phyloP scores from a whole-genome alignment of 2,113 vertebrate species.

The Pachyramphus minor region DNA sequence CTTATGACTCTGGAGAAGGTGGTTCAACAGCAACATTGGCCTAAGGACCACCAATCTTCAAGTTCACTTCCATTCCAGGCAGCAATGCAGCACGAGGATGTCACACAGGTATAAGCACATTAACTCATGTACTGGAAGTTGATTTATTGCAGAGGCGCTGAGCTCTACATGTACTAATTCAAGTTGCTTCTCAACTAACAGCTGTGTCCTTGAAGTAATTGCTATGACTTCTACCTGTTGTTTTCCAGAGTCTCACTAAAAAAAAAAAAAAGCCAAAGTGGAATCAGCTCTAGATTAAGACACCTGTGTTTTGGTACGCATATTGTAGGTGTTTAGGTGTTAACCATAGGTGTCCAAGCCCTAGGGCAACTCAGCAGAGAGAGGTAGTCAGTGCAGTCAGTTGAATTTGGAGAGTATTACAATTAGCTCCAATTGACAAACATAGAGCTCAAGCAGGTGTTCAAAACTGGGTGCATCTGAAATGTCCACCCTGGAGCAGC shows the following conservation, averaged over 20 bases:
- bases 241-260: neutral
- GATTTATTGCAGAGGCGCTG: neutral
- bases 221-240: neutral
- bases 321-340: neutral
- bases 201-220: slow-evolving; percentile 33
- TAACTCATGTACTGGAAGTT: neutral
- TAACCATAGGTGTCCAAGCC: neutral
- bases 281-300: neutral
- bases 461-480: neutral
- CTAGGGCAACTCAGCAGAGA: neutral
- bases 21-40: neutral
- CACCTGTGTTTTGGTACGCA: neutral
- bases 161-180: neutral
- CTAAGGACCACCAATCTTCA: neutral
- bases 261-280: neutral
- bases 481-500: neutral
- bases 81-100: neutral
- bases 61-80: neutral
- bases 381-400: neutral
- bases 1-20: neutral
- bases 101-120: neutral
- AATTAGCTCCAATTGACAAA: neutral
- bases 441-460: neutral
- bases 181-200: neutral
- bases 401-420: neutral